Evolutionary conservation across 2,797 vertebrate species (phyloP).

Genomic region (Cyprinodon diabolis): DNA sequence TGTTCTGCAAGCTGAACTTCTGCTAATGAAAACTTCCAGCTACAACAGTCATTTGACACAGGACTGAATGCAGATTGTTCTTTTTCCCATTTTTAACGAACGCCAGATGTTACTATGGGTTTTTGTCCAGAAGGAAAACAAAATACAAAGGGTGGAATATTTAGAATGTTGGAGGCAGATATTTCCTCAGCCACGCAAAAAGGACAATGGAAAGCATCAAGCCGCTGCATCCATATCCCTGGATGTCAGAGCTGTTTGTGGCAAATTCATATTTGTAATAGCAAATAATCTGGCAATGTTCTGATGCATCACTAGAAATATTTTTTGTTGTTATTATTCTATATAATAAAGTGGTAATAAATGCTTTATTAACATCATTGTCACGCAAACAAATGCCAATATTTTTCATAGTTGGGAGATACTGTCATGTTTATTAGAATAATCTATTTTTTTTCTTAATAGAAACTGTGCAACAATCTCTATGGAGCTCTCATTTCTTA

Average conservation of each 20-base stretch:
- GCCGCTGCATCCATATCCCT: neutral
- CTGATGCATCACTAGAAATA: neutral
- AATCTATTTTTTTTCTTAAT: neutral
- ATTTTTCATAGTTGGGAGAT: too few species aligned
- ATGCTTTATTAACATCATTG: neutral
- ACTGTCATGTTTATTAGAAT: neutral
- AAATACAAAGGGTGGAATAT: neutral
- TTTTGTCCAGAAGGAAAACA: neutral
- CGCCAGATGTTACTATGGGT: neutral
- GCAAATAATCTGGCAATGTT: neutral
- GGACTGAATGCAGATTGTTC: neutral
- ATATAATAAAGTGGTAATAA: neutral
- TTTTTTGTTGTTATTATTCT: neutral
- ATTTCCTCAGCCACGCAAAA: constrained; percentile 4
- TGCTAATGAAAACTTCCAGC: neutral
- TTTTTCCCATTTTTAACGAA: neutral
- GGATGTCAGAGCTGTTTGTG: constrained; percentile 2
- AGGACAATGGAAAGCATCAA: neutral
- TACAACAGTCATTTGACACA: neutral
- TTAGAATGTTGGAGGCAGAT: constrained; percentile 3
- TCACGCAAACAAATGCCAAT: neutral
- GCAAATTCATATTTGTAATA: neutral
- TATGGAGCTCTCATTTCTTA: neutral
- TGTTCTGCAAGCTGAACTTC: neutral
- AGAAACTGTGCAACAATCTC: neutral